phyloP scores from a whole-genome alignment of 2,113 vertebrate genomes.

The Bolborhynchus lineola region DNA sequence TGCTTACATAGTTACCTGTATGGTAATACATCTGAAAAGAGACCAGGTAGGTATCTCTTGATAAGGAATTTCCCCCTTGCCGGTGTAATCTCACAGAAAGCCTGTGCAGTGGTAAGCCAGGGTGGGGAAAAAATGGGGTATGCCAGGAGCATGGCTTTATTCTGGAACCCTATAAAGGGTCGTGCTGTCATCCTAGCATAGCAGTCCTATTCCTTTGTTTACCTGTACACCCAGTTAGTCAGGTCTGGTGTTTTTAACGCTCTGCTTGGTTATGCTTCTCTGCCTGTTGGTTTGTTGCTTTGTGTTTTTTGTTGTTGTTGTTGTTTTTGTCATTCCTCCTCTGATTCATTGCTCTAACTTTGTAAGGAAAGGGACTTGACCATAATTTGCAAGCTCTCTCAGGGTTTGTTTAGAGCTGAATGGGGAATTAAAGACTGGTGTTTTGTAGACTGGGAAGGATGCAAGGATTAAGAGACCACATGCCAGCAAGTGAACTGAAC shows the following conservation, averaged over 20 bases:
- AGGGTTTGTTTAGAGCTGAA: not conserved
- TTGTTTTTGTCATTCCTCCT: not conserved
- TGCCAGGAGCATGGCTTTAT: not conserved
- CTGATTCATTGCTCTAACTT: not conserved
- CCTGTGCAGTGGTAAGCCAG: not conserved
- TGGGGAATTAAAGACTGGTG: not conserved
- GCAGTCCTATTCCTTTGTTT: not conserved
- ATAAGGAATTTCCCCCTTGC: not conserved
- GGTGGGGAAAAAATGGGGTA: not conserved
- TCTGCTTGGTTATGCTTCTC: not conserved
- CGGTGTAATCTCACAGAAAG: not conserved
- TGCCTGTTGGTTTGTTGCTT: not conserved
- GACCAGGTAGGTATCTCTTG: not conserved
- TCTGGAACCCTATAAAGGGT: not conserved
- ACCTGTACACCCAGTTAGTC: not conserved
- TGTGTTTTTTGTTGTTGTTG: not conserved
- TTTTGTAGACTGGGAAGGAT: not conserved
- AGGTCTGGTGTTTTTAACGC: not conserved
- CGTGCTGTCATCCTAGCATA: not conserved
- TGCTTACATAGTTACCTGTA: not conserved
- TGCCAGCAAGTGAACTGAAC: constrained; percentile 26
- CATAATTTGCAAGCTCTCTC: not conserved
- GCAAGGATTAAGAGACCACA: not conserved
- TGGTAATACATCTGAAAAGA: not conserved
- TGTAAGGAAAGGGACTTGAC: not conserved